Evolutionary conservation across 2,113 vertebrate species (phyloP), one percentile per base, ranked within the genome.

Genomic region (Plecturocebus donacophilus): DNA sequence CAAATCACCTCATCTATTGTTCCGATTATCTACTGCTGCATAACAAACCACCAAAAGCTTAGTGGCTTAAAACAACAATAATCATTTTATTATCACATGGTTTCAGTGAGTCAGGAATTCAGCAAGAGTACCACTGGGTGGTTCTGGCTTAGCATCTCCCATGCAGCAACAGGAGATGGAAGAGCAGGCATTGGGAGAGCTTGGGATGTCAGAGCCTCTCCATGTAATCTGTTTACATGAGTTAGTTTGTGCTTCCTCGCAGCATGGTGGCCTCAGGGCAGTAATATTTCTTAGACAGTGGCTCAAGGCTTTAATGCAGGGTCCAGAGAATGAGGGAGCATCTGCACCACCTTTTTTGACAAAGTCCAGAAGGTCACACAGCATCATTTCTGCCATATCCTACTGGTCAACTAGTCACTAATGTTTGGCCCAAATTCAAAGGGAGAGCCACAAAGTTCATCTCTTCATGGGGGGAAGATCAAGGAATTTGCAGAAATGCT

Each of bases 1-100:
- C 94, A 95, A 96, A 79, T 91, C 38, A 96, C 54, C 56, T 94
- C 94, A 77, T 35, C 58, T 88, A 54, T 75, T 92, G 54, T 94
- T 95, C 70, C 3, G 6, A 16, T 66, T 95, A 82, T 58, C 79
- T 75, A 30, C 8, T 86, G 70, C 17, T 89, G 8, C 54, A 35
- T 71, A 79, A 92, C 38, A 94, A 89, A 58, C 75, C 38, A 82
- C 82, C 40, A 40, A 83, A 95, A 90, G 38, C 13, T 95, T 49
- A 81, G 2, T 86, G 73, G 86, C 79, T 97, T 83, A 87, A 91
- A 81, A 45, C 80, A 89, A 73, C 56, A 83, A 47, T 17, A 96
- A 64, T 94, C 27, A 32, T 58, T 90, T n/a, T 86, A 84, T 88
- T 70, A 45, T 88, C 16, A 76, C 42, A 12, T 45, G n/a, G 25